Conservation (phyloP, 2,113 vertebrate genomes). For the Thymallus thymallus region DNA sequence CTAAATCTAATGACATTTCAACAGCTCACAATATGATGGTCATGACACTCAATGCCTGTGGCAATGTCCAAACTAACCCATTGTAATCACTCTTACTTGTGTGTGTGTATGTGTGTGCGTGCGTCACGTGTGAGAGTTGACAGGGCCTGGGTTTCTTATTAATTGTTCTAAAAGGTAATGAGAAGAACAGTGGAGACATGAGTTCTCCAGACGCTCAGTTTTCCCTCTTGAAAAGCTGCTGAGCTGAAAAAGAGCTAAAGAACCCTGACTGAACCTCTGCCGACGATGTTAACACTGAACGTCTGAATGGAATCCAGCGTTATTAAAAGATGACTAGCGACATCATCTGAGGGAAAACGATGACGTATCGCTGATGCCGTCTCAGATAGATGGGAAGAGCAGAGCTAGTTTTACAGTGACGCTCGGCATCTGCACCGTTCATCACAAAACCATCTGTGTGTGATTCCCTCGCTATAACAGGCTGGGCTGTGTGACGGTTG, state of each 20-base stretch:
- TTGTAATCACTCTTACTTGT: constrained; percentile 32
- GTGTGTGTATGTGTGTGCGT: background rate
- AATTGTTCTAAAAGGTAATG: background rate
- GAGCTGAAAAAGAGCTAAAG: background rate
- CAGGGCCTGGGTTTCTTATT: background rate
- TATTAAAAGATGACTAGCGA: constrained; percentile 17
- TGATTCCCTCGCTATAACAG: background rate
- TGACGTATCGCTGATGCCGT: constrained; percentile 7
- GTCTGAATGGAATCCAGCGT: constrained; percentile 1
- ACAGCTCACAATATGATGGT: constrained; percentile 6
- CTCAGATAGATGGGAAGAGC: constrained; percentile 15
- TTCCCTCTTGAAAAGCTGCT: constrained; percentile 10
- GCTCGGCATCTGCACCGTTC: background rate
- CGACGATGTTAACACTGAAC: constrained; percentile 14
- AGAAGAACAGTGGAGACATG: background rate
- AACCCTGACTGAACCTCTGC: constrained; percentile 6
- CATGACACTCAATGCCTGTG: background rate
- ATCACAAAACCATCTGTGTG: background rate
- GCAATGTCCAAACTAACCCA: constrained; percentile 42
- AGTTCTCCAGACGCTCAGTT: constrained; percentile 8
- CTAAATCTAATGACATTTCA: background rate
- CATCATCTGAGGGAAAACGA: constrained; percentile 9
- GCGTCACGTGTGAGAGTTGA: too few relatives aligned
- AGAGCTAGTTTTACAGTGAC: background rate
- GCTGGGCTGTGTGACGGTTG: background rate